These are phyloP conservation scores for Silurus lanzhouensis DNA, from an alignment of 2,797 vertebrate species.

Conservation along the genomic window DNA sequence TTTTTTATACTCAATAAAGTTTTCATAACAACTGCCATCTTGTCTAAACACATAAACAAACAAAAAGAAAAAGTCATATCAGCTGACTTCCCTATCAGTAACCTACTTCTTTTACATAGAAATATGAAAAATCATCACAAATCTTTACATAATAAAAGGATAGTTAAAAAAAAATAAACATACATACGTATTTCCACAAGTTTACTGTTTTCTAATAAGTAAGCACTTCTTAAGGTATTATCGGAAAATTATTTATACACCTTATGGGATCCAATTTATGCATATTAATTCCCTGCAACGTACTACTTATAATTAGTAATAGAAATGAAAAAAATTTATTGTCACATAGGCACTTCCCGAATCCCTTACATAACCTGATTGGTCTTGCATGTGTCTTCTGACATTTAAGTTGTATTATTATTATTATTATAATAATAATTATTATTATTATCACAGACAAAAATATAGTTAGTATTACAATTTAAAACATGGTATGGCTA, in stretches of 20 bases:
- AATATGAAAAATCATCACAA: neutral
- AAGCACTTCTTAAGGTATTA: neutral
- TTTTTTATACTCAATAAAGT: constrained; percentile 82
- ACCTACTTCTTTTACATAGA: neutral
- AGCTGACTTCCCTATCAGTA: neutral
- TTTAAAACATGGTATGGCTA: too few species aligned
- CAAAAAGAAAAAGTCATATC: neutral
- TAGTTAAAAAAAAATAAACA: too few species aligned
- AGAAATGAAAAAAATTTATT: neutral
- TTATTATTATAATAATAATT: too few species aligned
- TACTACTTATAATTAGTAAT: neutral
- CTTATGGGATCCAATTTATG: neutral
- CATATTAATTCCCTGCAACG: neutral
- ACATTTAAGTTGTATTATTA: too few species aligned
- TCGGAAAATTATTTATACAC: neutral
- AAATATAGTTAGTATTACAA: neutral
- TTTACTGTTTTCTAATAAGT: neutral
- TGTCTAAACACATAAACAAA: too few species aligned
- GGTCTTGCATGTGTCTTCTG: too few species aligned
- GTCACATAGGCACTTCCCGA: neutral
- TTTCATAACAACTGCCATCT: too few species aligned
- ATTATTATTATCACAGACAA: neutral
- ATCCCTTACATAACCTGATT: too few species aligned
- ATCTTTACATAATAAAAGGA: too few species aligned
- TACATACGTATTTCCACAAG: neutral